Percentiles rank a stretch among this genome's conserved stretches.
These are phyloP conservation scores for Calameuta pallipes DNA, from an alignment of 2,888 invertebrate genomes.

Conservation along the genomic window DNA sequence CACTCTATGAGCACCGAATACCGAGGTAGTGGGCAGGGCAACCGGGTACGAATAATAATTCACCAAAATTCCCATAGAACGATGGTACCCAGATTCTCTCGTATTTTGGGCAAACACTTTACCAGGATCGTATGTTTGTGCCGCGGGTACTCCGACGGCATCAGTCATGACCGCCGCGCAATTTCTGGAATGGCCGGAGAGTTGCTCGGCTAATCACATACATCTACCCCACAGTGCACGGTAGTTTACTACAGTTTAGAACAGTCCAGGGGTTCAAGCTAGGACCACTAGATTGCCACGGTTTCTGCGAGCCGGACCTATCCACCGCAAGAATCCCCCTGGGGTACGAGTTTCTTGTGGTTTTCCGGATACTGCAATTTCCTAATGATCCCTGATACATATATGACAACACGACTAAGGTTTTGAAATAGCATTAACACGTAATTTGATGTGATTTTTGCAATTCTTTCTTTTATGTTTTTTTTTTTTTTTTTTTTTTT, in stretches of 20 bases:
- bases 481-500: neutral
- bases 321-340: conserved; percentile 20
- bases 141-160: conserved; percentile 24
- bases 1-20: neutral
- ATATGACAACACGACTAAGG: neutral
- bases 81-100: neutral
- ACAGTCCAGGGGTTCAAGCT: conserved; percentile 8
- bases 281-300: conserved; percentile 19
- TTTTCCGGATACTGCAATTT: conserved; percentile 15
- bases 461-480: too few relatives aligned
- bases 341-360: conserved; percentile 24
- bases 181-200: conserved; percentile 29
- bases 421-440: neutral
- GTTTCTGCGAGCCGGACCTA: conserved; percentile 7
- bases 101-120: neutral
- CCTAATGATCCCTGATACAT: neutral
- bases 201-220: conserved; percentile 25
- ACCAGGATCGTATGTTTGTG: neutral
- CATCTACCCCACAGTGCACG: conserved; percentile 18
- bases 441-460: neutral
- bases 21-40: neutral
- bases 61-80: neutral
- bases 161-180: conserved; percentile 37
- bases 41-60: neutral
- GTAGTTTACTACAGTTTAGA: conserved; percentile 27